Evolutionary conservation across 2,113 vertebrate species (phyloP).

Genomic region (Burhinus bistriatus): DNA sequence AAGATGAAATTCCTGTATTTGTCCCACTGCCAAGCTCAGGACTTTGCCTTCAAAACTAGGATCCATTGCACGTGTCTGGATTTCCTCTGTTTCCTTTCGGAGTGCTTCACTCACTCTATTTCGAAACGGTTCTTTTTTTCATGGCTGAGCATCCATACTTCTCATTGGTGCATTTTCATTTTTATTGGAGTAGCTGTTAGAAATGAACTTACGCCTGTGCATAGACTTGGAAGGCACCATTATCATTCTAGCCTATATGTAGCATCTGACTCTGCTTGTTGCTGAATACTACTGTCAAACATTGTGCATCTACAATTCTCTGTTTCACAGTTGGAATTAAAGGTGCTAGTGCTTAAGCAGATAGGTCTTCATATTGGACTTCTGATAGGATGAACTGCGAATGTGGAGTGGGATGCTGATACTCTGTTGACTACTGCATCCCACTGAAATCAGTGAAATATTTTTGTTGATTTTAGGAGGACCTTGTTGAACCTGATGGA

Average conservation of each 20-base stretch:
- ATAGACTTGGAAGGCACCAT: not conserved
- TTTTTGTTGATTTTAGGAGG: not conserved
- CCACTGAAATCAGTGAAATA: not conserved
- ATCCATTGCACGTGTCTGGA: not conserved
- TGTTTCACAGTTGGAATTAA: not conserved
- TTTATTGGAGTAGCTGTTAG: not conserved
- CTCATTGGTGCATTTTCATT: not conserved
- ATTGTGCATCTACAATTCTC: not conserved
- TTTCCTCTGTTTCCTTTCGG: not conserved
- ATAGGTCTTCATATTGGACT: not conserved
- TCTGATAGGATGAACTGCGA: not conserved
- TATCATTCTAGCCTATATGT: not conserved
- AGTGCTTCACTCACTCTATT: not conserved
- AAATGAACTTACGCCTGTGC: not conserved
- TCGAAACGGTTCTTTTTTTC: not conserved
- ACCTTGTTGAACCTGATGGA: not conserved
- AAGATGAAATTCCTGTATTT: not conserved
- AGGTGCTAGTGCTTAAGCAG: not conserved
- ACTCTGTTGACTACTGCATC: not conserved
- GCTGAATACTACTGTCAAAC: not conserved
- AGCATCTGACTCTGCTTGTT: not conserved
- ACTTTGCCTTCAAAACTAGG: not conserved
- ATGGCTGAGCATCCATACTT: not conserved
- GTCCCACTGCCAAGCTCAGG: not conserved
- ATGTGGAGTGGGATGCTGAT: not conserved